Evolutionary conservation across 2,797 vertebrate species (phyloP), one percentile per base, ranked within the genome.

Genomic region (Spinibarbus caldwelli): DNA sequence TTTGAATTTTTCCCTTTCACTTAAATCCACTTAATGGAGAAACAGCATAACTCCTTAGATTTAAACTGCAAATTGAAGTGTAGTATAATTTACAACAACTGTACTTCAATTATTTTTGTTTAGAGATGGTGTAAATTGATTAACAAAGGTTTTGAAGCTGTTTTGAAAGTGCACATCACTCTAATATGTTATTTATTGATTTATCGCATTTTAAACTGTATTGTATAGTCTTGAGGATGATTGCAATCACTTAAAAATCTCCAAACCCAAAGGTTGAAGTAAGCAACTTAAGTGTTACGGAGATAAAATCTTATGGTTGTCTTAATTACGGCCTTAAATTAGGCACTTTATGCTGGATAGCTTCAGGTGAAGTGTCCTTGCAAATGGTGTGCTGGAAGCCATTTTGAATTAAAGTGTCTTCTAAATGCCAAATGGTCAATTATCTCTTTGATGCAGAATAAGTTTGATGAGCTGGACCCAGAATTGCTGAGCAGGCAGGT

Each of bases 401-500:
- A 77, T 79, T 70, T 70, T 47, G 38, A 68, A 15, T 29, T 23
- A 34, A 57, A n/a, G 75, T 84, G 36, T 78, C 73, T 52, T 59
- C 5, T 84, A 71, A 79, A 78, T 79, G 64, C 34, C 49, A 82
- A 62, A 36, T 10, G 8, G 70, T 49, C 70, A 62, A 43, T 86
- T 34, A 67, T 80, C 26, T 19, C 38, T 72, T 64, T 72, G 41
- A 49, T 83, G 9, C 80, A 96, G 95, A 91, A 83, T 84, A 91
- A 90, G 38, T 93, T 95, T 87, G 89, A 94, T 38, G 88, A 89
- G 43, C 87, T 97, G 88, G 95, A 97, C 90, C 88, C 96, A 72
- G 96, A 97, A 87, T 67, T 92, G 73, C 90, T 97, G 45, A 94
- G 89, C 49, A 73, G 89, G 66, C 93, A 96, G 91, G 94, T 97